phyloP scores from a whole-genome alignment of 2,797 vertebrate species.

The Botia kubotai region DNA sequence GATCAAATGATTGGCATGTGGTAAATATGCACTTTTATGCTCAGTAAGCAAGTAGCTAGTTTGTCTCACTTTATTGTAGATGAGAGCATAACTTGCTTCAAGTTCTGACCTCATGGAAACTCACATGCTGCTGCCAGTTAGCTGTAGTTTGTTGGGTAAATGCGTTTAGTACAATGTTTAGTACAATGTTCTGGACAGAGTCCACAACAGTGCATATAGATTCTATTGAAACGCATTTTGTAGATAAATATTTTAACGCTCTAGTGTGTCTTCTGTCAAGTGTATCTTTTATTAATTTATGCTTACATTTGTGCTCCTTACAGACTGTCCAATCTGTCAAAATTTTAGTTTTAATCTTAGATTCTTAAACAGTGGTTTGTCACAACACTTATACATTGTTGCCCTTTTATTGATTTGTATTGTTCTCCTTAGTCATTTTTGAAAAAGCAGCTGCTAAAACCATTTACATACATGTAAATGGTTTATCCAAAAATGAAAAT shows the following conservation, averaged over 20 bases:
- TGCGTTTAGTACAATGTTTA: slow-evolving; percentile 14
- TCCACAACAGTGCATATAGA: not conserved
- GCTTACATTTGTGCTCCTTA: not conserved
- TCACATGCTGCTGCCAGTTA: slow-evolving; percentile 55
- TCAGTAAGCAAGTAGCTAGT: slow-evolving; percentile 49
- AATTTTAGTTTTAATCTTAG: not conserved
- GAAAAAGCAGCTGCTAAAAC: too few relatives aligned
- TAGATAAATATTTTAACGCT: slow-evolving; percentile 8
- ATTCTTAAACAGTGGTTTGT: not conserved
- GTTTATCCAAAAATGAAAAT: too few relatives aligned
- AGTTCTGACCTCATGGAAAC: slow-evolving; percentile 45
- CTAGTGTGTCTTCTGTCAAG: not conserved
- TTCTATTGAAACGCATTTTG: not conserved
- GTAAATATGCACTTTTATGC: slow-evolving; percentile 55
- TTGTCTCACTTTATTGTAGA: slow-evolving; percentile 43
- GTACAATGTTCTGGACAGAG: not conserved
- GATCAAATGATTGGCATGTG: slow-evolving; percentile 43
- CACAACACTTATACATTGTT: not conserved
- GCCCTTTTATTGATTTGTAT: too few relatives aligned
- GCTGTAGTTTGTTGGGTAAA: slow-evolving; percentile 43
- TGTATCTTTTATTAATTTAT: not conserved
- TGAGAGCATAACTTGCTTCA: slow-evolving; percentile 41
- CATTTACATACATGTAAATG: too few relatives aligned
- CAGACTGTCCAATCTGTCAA: slow-evolving; percentile 2
- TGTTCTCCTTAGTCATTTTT: too few relatives aligned